phyloP scores from a whole-genome alignment of 2,888 invertebrate species.

The Drosophila cognata region DNA sequence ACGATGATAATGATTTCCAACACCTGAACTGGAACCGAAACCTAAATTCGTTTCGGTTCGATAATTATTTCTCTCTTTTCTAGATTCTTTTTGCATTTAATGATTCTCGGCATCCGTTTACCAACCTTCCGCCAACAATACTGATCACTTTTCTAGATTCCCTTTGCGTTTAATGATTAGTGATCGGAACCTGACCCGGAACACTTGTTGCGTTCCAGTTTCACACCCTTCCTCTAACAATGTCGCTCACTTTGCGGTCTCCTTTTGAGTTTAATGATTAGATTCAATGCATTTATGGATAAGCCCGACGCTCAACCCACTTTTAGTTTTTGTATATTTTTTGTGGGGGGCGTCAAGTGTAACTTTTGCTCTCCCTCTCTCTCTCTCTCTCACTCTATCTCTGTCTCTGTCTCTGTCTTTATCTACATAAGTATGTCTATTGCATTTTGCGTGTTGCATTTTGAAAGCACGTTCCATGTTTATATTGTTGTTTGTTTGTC shows the following conservation, averaged over 20 bases:
- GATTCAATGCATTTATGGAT: slow-evolving; percentile 35
- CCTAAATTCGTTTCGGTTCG: background rate
- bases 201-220: background rate
- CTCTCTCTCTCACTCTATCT: background rate
- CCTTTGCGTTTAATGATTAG: background rate
- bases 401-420: background rate
- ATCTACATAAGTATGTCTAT: background rate
- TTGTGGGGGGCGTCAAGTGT: slow-evolving; percentile 65
- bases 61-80: background rate
- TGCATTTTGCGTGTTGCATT: slow-evolving; percentile 33
- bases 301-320: slow-evolving; percentile 54
- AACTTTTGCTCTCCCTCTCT: slow-evolving; percentile 24
- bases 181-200: background rate
- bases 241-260: slow-evolving; percentile 19
- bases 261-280: slow-evolving; percentile 28
- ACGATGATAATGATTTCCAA: background rate
- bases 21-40: background rate
- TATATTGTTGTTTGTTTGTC: slow-evolving; percentile 40
- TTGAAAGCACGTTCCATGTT: slow-evolving; percentile 42
- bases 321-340: slow-evolving; percentile 19
- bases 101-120: background rate
- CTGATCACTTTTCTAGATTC: background rate
- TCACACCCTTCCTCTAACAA: background rate
- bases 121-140: background rate
- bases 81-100: background rate